Evolutionary conservation across 2,888 invertebrate genomes (phyloP).

Genomic region (Pammene aurita): DNA sequence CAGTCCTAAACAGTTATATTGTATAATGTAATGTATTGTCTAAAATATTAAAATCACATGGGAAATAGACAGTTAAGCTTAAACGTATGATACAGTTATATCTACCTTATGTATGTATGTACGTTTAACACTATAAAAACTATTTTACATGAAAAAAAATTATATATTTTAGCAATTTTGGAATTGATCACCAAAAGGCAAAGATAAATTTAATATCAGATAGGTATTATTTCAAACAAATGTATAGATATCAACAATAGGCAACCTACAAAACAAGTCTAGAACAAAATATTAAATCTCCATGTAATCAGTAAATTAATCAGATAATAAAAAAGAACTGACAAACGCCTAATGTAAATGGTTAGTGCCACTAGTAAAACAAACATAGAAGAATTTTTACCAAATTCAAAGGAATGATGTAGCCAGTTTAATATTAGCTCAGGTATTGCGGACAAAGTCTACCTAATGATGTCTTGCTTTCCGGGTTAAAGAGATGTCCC

Average conservation of each 20-base stretch:
- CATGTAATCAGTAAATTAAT: no score
- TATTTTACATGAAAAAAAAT: constrained; percentile 1
- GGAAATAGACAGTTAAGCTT: not conserved
- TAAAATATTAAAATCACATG: constrained; percentile 2
- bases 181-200: not conserved
- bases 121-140: constrained; percentile 9
- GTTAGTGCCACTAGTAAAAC: not conserved
- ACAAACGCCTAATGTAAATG: not conserved
- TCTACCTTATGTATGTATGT: not conserved
- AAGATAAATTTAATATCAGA: not conserved
- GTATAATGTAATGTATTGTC: constrained; percentile 30
- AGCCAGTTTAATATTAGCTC: constrained; percentile 20
- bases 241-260: no score
- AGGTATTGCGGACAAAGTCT: constrained; percentile 15
- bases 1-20: not conserved
- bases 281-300: no score
- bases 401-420: constrained; percentile 16
- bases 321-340: no score
- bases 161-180: not conserved
- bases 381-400: constrained; percentile 17
- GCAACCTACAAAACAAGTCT: no score
- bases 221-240: no score
- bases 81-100: constrained; percentile 18
- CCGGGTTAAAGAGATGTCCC: not conserved
- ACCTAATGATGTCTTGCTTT: constrained; percentile 23